phyloP scores from a whole-genome alignment of 2,797 vertebrate genomes.

The Mormyrops boulengeri region DNA sequence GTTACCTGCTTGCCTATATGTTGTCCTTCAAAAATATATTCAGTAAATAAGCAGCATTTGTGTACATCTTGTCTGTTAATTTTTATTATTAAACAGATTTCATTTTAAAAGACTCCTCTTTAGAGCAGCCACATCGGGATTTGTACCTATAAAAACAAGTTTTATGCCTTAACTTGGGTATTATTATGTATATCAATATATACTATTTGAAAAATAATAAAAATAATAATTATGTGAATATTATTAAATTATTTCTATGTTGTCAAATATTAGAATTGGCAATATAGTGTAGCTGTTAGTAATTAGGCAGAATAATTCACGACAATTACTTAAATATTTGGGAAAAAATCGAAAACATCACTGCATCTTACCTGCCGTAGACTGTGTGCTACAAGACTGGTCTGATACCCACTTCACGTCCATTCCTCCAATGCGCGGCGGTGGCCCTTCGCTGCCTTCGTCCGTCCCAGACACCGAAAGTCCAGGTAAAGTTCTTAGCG shows the following conservation, averaged over 20 bases:
- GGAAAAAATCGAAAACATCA: neutral
- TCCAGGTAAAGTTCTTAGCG: constrained; percentile 71
- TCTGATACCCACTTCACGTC: constrained; percentile 63
- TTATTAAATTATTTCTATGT: no score
- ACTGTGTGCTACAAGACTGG: constrained; percentile 43
- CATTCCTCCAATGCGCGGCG: constrained; percentile 47
- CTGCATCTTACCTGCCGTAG: constrained; percentile 48
- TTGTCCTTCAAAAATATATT: neutral
- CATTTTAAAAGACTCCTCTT: neutral
- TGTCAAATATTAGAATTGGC: no score
- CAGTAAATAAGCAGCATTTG: neutral
- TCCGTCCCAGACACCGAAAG: constrained; percentile 51
- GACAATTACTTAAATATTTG: neutral
- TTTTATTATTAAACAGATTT: neutral
- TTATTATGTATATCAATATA: neutral
- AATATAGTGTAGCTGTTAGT: neutral
- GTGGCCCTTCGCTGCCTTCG: constrained; percentile 44
- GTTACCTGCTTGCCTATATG: neutral
- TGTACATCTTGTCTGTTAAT: neutral
- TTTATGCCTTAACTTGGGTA: neutral
- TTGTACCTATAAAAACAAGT: neutral
- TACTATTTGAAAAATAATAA: neutral
- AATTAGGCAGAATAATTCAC: neutral
- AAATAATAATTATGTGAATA: neutral
- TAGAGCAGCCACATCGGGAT: neutral